Evolutionary conservation across 2,888 invertebrate species (phyloP).

Genomic region (Tenthredo amoena): DNA sequence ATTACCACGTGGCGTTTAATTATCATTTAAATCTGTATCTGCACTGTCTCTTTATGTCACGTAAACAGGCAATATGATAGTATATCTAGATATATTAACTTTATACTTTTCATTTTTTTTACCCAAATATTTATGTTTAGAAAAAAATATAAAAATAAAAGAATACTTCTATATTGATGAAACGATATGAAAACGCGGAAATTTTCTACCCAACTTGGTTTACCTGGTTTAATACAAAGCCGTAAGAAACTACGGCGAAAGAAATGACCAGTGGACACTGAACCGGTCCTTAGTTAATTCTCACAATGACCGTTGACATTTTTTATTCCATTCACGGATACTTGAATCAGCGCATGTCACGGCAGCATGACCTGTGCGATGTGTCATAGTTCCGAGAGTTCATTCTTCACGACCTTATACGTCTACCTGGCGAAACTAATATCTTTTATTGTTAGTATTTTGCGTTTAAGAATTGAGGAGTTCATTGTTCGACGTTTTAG

Average conservation of each 20-base stretch:
- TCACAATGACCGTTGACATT: background rate
- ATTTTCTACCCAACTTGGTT: background rate
- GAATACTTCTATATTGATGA: background rate
- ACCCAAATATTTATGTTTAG: background rate
- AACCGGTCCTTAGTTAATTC: background rate
- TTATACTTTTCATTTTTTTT: background rate
- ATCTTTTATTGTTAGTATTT: background rate
- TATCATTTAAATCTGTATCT: constrained; percentile 5
- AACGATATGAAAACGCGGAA: background rate
- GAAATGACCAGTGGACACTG: background rate
- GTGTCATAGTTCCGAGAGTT: constrained; percentile 31
- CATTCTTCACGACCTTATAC: background rate
- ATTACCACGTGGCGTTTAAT: constrained; percentile 17
- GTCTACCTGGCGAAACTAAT: constrained; percentile 12
- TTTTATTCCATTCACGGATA: constrained; percentile 45
- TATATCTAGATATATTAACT: too few species aligned
- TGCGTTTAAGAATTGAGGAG: background rate
- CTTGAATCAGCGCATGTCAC: constrained; percentile 46
- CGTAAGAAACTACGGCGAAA: background rate
- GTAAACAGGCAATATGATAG: too few species aligned
- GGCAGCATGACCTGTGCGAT: constrained; percentile 20
- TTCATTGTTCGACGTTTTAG: background rate
- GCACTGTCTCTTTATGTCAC: background rate
- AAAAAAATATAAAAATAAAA: background rate
- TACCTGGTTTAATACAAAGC: background rate